Percentiles rank a stretch among this genome's conserved stretches.
Conservation (phyloP, 1,140 invertebrate species). For the Cherax quadricarinatus region DNA sequence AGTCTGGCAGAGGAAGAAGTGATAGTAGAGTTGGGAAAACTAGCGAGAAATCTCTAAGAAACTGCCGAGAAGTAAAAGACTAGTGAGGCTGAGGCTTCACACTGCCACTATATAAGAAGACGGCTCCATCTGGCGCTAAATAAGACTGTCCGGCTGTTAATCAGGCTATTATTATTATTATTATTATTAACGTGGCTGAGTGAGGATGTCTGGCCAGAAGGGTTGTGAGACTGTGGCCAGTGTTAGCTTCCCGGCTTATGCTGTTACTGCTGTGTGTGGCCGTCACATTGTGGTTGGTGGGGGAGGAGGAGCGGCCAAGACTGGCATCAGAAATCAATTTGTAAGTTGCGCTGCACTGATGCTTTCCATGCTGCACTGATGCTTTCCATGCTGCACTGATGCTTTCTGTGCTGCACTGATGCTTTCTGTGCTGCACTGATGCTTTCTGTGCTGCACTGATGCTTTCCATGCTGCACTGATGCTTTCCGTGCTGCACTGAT, state of each 20-base stretch:
- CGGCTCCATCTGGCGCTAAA: background rate
- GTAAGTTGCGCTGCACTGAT: constrained; percentile 77
- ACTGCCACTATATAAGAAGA: background rate
- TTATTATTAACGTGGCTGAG: background rate
- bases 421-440: no score
- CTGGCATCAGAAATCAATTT: constrained; percentile 96
- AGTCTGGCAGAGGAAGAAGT: background rate
- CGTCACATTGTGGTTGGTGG: constrained; percentile 96
- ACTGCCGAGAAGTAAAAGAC: no score
- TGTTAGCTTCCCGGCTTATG: constrained; percentile 95
- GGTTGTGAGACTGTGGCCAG: constrained; percentile 75
- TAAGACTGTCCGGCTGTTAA: no score
- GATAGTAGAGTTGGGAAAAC: no score
- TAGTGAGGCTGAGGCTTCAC: no score
- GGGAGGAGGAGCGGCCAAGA: constrained; percentile 95
- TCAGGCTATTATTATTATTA: no score
- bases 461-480: no score
- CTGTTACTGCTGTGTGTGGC: constrained; percentile 91
- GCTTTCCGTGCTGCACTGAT: no score
- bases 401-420: no score
- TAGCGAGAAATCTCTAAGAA: no score
- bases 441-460: no score
- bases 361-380: background rate
- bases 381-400: no score
- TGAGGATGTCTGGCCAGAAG: background rate